Base-by-base conservation (phyloP, 1,140 invertebrate genomes). In the Sarcophaga bullata region DNA sequence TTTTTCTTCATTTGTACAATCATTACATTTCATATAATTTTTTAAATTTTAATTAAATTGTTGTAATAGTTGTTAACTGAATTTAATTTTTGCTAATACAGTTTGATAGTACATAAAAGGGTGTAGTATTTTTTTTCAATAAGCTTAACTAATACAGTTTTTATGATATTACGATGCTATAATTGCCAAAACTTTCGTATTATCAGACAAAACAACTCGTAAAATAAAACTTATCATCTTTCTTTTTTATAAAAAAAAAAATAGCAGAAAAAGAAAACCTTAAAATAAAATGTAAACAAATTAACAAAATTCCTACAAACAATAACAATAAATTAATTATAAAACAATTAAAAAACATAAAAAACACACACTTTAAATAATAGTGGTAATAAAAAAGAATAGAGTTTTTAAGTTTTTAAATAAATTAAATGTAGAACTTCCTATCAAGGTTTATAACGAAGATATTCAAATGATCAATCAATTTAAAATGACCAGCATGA, bases 241-340 rank as follows among this genome's bases (percentile, higher is more conserved):
- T 13, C 3, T 37, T 37, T 37, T 37, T n/a, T n/a, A 58, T 11
- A 58, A 58, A 58, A 58, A 58, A 58, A 58, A 58, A n/a, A 58
- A 58, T 58, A 13, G n/a, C 54, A 58, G 15, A 58, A 58, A 15
- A 13, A 58, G 54, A 4, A 58, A 58, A 58, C n/a, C 6, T 52
- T 52, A 10, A 52, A 10, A 52, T 52, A 52, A 52, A 52, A 52
- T 52, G 8, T 52, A 52, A 52, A 52, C 13, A 52, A 52, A 52
- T 50, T 8, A 50, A 50, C 11, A 50, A 8, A 50, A 50, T 52
- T 68, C 62, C 62, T 68, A 68, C n/a, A 68, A 68, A 13, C 8
- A 52, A 52, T 52, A 68, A 68, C 62, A 68, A 68, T 68, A 68
- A 68, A 19, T 68, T 68, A 68, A 68, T 68, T 68, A 17, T 19